A percentile compares a stretch with the other conserved stretches of the same genome.
Evolutionary conservation across 2,797 vertebrate species (phyloP).

Genomic region (Karalla daura): DNA sequence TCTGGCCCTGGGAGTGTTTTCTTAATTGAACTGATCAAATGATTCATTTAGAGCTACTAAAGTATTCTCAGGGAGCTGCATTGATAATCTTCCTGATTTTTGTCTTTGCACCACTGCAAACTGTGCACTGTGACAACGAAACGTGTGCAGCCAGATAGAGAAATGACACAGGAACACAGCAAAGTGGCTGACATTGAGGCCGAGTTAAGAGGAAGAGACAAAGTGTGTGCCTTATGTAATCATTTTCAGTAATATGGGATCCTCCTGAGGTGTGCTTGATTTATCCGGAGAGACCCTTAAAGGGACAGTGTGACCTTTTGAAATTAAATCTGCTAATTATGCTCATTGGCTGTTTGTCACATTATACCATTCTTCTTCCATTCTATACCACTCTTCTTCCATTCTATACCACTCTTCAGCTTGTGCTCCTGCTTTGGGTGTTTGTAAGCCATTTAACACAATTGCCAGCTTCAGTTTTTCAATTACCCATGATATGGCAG

Average conservation of each 20-base stretch:
- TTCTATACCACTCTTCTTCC: too few relatives aligned
- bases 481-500: slow-evolving; percentile 6
- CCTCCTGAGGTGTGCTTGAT: slow-evolving; percentile 30
- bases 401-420: slow-evolving; percentile 28
- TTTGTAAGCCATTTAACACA: slow-evolving; percentile 28
- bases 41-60: slow-evolving; percentile 34
- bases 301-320: slow-evolving; percentile 42
- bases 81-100: slow-evolving; percentile 29
- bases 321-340: slow-evolving; percentile 44
- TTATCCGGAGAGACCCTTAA: slow-evolving; percentile 26
- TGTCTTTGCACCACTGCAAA: slow-evolving; percentile 1
- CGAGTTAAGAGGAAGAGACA: slow-evolving; percentile 1
- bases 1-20: slow-evolving; percentile 16
- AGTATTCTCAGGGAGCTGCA: slow-evolving; percentile 30
- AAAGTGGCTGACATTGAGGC: neutral
- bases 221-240: slow-evolving; percentile 7
- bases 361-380: slow-evolving; percentile 3
- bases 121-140: neutral
- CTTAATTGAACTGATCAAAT: slow-evolving; percentile 38
- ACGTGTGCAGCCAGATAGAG: neutral
- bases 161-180: slow-evolving; percentile 9
- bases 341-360: slow-evolving; percentile 42
- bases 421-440: slow-evolving; percentile 5
- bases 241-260: slow-evolving; percentile 14
- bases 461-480: slow-evolving; percentile 8